A percentile compares a stretch with the other conserved stretches of the same genome.
phyloP scores from a whole-genome alignment of 2,113 vertebrate species.

The Cryptotis parvus region DNA sequence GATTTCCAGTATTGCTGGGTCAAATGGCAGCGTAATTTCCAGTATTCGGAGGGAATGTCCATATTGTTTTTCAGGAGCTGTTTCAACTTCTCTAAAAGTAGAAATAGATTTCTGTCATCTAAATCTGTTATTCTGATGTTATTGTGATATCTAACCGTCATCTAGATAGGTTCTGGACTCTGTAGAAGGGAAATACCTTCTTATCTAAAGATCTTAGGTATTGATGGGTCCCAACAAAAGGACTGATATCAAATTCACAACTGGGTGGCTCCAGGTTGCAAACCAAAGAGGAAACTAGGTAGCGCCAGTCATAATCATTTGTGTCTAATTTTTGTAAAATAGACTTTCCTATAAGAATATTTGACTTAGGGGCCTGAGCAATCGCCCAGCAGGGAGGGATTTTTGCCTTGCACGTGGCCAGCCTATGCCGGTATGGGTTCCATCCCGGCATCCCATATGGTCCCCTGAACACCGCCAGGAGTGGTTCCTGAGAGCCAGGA shows the following conservation, averaged over 20 bases:
- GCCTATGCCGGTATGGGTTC: no score
- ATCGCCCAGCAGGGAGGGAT: no score
- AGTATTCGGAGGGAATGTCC: no score
- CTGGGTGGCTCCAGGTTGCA: neutral
- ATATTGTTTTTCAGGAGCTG: no score
- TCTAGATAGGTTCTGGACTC: conserved; percentile 31
- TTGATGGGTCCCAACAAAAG: neutral
- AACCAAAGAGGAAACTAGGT: neutral
- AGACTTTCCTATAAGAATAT: neutral
- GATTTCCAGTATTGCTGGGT: no score
- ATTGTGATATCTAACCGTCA: conserved; percentile 58
- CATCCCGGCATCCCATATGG: no score
- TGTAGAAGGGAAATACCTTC: conserved; percentile 32
- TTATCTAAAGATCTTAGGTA: conserved; percentile 71
- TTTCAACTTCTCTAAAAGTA: conserved; percentile 59
- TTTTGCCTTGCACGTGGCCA: no score
- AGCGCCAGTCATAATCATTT: neutral
- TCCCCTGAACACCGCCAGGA: no score
- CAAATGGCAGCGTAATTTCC: no score
- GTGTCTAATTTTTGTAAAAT: neutral
- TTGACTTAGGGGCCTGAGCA: no score
- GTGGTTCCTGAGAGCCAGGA: no score
- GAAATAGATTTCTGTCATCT: conserved; percentile 65
- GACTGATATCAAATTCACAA: neutral
- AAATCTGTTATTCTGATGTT: no score